phyloP scores from a whole-genome alignment of 2,113 vertebrate genomes.

The Nerophis lumbriciformis region DNA sequence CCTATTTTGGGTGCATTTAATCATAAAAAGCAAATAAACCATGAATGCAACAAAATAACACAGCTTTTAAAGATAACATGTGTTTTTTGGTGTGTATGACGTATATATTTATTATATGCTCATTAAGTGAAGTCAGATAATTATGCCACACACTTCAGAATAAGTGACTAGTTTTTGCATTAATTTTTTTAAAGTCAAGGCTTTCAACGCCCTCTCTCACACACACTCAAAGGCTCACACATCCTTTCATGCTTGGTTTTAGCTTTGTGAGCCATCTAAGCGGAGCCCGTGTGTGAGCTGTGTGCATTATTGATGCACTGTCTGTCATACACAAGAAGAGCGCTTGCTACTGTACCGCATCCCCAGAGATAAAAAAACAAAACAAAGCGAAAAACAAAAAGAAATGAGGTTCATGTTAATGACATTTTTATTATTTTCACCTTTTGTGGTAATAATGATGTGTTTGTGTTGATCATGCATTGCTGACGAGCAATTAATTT shows the following conservation, averaged over 20 bases:
- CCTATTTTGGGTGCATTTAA: too few species aligned
- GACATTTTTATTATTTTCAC: neutral
- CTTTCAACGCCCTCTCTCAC: conserved; percentile 35
- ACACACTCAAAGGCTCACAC: conserved; percentile 8
- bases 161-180: conserved; percentile 12
- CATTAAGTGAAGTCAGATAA: neutral
- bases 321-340: conserved; percentile 37
- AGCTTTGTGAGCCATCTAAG: conserved; percentile 48
- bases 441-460: conserved; percentile 10
- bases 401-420: conserved; percentile 17
- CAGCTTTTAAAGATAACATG: too few species aligned
- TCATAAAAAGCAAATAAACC: too few species aligned
- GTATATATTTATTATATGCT: neutral
- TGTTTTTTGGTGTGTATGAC: too few species aligned
- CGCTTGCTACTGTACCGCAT: conserved; percentile 36
- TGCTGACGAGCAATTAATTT: conserved; percentile 44
- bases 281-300: conserved; percentile 51
- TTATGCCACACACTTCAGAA: conserved; percentile 1
- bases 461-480: conserved; percentile 19
- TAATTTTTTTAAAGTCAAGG: conserved; percentile 38
- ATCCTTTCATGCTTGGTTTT: conserved; percentile 50
- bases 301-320: conserved; percentile 66
- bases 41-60: too few species aligned
- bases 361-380: conserved; percentile 4
- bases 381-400: neutral